These are phyloP conservation scores for Equus quagga DNA, from an alignment of 2,113 vertebrate species.

Conservation along the genomic window DNA sequence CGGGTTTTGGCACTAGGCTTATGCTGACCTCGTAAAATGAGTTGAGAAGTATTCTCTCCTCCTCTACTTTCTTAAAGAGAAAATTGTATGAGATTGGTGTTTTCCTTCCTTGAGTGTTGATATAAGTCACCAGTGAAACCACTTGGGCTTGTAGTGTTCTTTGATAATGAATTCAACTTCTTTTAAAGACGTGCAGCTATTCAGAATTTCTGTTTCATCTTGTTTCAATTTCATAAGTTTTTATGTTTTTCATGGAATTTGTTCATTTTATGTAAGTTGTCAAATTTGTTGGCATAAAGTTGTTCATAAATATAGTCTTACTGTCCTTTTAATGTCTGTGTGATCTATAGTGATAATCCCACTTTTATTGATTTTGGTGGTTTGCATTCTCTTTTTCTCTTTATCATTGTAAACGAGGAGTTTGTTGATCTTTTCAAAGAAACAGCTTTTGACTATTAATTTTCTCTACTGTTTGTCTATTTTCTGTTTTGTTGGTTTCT, in stretches of 20 bases:
- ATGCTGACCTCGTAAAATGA: background rate
- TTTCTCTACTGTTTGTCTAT: background rate
- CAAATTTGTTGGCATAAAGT: background rate
- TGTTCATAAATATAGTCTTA: background rate
- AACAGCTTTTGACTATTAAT: constrained; percentile 26
- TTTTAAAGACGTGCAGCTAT: background rate
- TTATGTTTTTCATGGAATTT: constrained; percentile 39
- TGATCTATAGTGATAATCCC: background rate
- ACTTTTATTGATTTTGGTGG: background rate
- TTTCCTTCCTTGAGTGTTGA: background rate
- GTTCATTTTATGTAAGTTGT: background rate
- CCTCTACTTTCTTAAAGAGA: background rate
- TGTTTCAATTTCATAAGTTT: background rate
- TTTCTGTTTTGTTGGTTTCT: constrained; percentile 24
- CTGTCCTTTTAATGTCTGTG: background rate
- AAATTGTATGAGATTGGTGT: background rate
- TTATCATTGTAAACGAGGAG: background rate
- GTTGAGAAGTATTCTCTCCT: background rate
- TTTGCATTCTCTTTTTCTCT: background rate
- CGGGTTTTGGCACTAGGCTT: background rate
- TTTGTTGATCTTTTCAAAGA: constrained; percentile 17
- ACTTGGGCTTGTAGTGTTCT: background rate
- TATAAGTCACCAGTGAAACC: background rate
- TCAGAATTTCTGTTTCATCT: constrained; percentile 12
- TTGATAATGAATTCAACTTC: background rate